A percentile compares a stretch with the other conserved stretches of the same genome.
phyloP scores from a whole-genome alignment of 2,113 vertebrate species.

The Synodontis membranacea region DNA sequence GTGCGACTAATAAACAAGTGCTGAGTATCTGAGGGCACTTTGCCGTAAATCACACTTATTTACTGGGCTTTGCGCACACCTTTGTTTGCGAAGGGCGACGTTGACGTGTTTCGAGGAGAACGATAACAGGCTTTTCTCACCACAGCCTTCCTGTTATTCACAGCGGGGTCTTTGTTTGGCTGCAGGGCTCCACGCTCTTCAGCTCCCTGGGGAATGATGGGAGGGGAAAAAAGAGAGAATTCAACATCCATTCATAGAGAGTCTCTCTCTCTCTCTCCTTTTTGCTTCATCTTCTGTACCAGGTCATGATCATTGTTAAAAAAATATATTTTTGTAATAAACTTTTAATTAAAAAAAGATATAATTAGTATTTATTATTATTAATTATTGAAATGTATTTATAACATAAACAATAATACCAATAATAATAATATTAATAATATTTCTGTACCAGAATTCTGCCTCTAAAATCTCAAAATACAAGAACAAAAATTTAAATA shows the following conservation, averaged over 20 bases:
- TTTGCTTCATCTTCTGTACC: slow-evolving; percentile 31
- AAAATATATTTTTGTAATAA: too few relatives aligned
- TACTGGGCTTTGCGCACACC: slow-evolving; percentile 88
- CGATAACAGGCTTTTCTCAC: slow-evolving; percentile 98
- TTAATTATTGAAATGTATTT: too few relatives aligned
- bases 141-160: slow-evolving; percentile 99
- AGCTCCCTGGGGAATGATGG: slow-evolving; percentile 90
- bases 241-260: slow-evolving; percentile 36
- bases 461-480: too few relatives aligned
- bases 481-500: too few relatives aligned
- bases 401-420: too few relatives aligned
- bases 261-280: slow-evolving; percentile 49
- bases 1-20: slow-evolving; percentile 84
- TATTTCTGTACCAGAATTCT: too few relatives aligned
- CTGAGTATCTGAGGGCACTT: slow-evolving; percentile 65
- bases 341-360: too few relatives aligned
- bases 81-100: slow-evolving; percentile 86
- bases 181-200: slow-evolving; percentile 79
- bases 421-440: too few relatives aligned
- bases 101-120: slow-evolving; percentile 95
- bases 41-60: slow-evolving; percentile 94
- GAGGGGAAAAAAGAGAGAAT: slow-evolving; percentile 63
- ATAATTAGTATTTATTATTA: too few relatives aligned
- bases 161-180: slow-evolving; percentile 92
- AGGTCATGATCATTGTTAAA: slow-evolving; percentile 27